Evolutionary conservation across 1,140 invertebrate species (phyloP), one percentile per base, ranked within the genome.

Genomic region (Contarinia nasturtii): DNA sequence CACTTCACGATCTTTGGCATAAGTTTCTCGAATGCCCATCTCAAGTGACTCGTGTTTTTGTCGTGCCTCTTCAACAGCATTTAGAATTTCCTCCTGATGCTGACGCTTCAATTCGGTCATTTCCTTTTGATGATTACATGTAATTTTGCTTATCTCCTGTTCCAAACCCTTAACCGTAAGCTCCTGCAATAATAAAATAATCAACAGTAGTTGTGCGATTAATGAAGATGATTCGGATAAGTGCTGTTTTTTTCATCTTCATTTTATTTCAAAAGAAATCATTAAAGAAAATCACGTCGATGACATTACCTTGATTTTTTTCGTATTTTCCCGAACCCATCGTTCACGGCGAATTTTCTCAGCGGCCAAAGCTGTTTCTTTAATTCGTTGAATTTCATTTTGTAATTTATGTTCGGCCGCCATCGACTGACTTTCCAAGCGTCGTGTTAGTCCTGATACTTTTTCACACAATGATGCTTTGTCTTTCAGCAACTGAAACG

Each of bases 111-210:
- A 51, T 52, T 76, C 72, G 0, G 67, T 59, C 19, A 77, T 53
- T 59, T 76, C 74, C 37, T 72, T 69, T 57, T 76, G 68, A 52
- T 78, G 74, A 8, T 73, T 64, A 10, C 67, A 65, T 34, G 74
- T 70, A 72, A 82, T 78, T 37, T 67, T 71, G 52, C 76, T 68
- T 7, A 82, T 64, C 61, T 82, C 79, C 2, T 77, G 73, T 55
- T 81, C 79, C n/a, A 82, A 57, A 8, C 79, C 77, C 56, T 80
- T 80, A 1, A 81, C 77, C 0, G 79, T 81, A 54, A 79, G 65
- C 56, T 82, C 79, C 74, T 77, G 33, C 22, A n/a, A 40, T 15
- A 36, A 36, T 36, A n/a, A n/a, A 36, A 36, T 36, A 36, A 36
- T 10, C 8, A 36, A 36, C 34, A n/a, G n/a, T 8, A 10, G 37